Base-by-base conservation (phyloP, 1,140 invertebrate species). In the Eubasilissa regina region DNA sequence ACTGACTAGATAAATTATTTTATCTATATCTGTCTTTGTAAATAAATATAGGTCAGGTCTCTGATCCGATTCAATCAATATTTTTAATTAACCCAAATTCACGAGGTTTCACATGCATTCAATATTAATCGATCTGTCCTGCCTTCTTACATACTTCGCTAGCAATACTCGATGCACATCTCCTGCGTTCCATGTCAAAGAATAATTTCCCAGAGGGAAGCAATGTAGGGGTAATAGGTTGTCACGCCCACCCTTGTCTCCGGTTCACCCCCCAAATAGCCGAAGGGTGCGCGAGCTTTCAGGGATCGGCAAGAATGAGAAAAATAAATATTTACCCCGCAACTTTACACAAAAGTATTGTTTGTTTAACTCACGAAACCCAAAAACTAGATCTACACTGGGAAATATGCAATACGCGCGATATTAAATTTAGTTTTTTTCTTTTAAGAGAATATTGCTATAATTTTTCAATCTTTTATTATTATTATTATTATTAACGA, bases 151-250 rank as follows among this genome's bases (percentile, higher is more conserved):
- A 62, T 62, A 62, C 60, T 51, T 58, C 68, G 13, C 25, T 6
- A 6, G 25, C 64, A 56, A 48, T 62, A 62, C n/a, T 35, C 74
- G 53, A 44, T 78, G 60, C 64, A 68, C 15, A 48, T 70, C 75
- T 19, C 43, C 60, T 21, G 62, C 62, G 72, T 43, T 78, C 47
- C 76, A 60, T 68, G 68, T 73, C 68, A 77, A 80, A 77, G 79
- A 80, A 80, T 80, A 80, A 80, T 80, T 80, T 80, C 79, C 79
- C 79, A 64, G 53, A 75, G 75, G 79, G 74, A 75, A 80, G 51
- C 25, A 35, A 64, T 76, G 79, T 60, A 62, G 77, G 66, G 60
- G 79, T 80, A 80, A 80, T 80, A 80, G 75, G 79, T 77, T 80
- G 79, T 80, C 79, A 77, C 73, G 43, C 78, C 70, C 66, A 70